Evolutionary conservation across 2,113 vertebrate species (phyloP).

Genomic region (Corythoichthys haematopterus): DNA sequence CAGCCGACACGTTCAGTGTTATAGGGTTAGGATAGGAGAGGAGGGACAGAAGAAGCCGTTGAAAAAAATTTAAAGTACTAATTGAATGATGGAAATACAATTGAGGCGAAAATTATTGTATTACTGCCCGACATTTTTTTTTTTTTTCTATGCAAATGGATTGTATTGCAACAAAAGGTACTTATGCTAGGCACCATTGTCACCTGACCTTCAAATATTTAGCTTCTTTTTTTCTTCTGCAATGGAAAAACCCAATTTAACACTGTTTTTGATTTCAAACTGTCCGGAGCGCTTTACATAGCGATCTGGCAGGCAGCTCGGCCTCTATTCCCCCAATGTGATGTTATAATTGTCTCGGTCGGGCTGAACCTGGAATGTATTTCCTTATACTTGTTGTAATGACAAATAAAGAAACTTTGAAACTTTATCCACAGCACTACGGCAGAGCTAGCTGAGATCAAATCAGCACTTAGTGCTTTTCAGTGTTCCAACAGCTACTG

Average conservation of each 20-base stretch:
- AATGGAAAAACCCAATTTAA: background rate
- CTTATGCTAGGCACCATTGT: background rate
- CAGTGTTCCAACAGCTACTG: background rate
- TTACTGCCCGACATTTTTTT: slow-evolving; percentile 27
- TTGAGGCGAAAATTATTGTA: slow-evolving; percentile 15
- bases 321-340: too few relatives aligned
- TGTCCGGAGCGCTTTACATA: background rate
- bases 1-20: too few relatives aligned
- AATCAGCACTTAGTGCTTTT: background rate
- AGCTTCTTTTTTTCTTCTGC: background rate
- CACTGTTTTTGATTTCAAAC: too few relatives aligned
- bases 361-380: too few relatives aligned
- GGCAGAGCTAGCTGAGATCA: background rate
- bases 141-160: slow-evolving; percentile 1
- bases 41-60: background rate
- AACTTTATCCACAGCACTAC: too few relatives aligned
- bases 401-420: too few relatives aligned
- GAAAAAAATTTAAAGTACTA: slow-evolving; percentile 4
- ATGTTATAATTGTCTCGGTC: too few relatives aligned
- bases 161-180: background rate
- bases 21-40: slow-evolving; percentile 15
- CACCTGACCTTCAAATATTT: background rate
- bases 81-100: slow-evolving; percentile 9
- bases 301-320: too few relatives aligned
- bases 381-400: too few relatives aligned